These are phyloP conservation scores for Patella caerulea DNA, from an alignment of 2,888 invertebrate species.

Conservation along the genomic window DNA sequence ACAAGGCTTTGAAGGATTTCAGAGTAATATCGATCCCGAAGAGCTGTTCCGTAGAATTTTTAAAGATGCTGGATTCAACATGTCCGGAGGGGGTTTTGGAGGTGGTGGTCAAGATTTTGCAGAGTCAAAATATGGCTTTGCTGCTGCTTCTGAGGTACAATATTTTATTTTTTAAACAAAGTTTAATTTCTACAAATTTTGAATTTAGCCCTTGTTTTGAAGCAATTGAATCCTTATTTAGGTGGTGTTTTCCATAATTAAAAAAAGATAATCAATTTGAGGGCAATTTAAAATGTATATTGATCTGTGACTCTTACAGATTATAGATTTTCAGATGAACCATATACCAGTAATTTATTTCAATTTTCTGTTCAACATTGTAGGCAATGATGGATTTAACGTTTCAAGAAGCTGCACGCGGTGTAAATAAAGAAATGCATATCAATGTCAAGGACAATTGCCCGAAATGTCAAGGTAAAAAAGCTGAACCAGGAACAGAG, in stretches of 20 bases:
- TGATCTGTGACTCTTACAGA: too few species aligned
- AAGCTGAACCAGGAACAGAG: slow-evolving; percentile 93
- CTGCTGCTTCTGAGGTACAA: slow-evolving; percentile 89
- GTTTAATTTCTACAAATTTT: not conserved
- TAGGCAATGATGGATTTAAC: slow-evolving; percentile 88
- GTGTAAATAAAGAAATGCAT: slow-evolving; percentile 92
- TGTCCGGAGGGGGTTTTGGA: slow-evolving; percentile 75
- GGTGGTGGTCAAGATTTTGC: slow-evolving; percentile 83
- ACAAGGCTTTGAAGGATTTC: slow-evolving; percentile 59
- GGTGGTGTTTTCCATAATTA: too few species aligned
- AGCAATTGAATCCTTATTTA: too few species aligned
- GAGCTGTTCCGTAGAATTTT: slow-evolving; percentile 97
- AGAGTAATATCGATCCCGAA: slow-evolving; percentile 85
- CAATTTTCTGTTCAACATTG: too few species aligned
- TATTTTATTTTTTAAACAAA: not conserved
- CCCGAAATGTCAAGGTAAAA: slow-evolving; percentile 86
- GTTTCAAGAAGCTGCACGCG: slow-evolving; percentile 94
- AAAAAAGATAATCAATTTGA: too few species aligned
- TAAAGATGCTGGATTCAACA: slow-evolving; percentile 71
- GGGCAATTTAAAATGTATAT: too few species aligned
- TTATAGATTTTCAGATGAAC: too few species aligned
- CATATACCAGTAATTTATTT: too few species aligned
- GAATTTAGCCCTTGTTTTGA: too few species aligned
- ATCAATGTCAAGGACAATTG: slow-evolving; percentile 95
- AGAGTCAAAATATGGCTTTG: slow-evolving; percentile 91